phyloP scores from a whole-genome alignment of 2,797 vertebrate species.

The Amblyraja radiata region DNA sequence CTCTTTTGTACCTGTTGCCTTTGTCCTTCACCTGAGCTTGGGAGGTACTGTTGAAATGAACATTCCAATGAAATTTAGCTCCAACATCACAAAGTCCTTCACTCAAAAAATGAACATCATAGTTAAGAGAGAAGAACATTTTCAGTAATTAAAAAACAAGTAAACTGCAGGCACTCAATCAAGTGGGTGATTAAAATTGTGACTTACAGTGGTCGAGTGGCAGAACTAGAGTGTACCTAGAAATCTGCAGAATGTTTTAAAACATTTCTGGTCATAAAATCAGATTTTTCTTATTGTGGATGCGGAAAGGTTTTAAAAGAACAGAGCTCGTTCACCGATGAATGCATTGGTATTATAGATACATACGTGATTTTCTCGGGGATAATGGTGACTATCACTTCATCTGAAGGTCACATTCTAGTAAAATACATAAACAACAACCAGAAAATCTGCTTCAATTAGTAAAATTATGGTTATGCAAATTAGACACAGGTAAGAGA shows the following conservation, averaged over 20 bases:
- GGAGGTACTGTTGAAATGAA: not conserved
- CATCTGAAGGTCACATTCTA: not conserved
- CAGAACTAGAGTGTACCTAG: not conserved
- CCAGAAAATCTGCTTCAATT: not conserved
- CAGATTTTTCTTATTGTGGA: no score
- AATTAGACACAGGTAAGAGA: not conserved
- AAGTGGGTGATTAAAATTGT: not conserved
- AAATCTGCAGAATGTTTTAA: not conserved
- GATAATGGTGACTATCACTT: not conserved
- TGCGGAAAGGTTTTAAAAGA: no score
- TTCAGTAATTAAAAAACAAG: not conserved
- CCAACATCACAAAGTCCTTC: not conserved
- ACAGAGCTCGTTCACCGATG: no score
- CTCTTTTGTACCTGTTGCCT: no score
- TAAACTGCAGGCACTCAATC: not conserved
- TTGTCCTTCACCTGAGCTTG: no score
- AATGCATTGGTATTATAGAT: not conserved
- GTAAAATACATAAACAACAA: constrained; percentile 24
- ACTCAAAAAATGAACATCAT: not conserved
- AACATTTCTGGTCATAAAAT: no score
- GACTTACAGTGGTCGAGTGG: not conserved
- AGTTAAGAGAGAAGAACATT: not conserved
- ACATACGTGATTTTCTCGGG: not conserved
- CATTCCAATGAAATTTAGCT: not conserved
- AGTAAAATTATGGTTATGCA: constrained; percentile 1